A percentile compares a stretch with the other conserved stretches of the same genome.
Evolutionary conservation across 2,888 invertebrate genomes (phyloP).

Genomic region (Noctua janthe): DNA sequence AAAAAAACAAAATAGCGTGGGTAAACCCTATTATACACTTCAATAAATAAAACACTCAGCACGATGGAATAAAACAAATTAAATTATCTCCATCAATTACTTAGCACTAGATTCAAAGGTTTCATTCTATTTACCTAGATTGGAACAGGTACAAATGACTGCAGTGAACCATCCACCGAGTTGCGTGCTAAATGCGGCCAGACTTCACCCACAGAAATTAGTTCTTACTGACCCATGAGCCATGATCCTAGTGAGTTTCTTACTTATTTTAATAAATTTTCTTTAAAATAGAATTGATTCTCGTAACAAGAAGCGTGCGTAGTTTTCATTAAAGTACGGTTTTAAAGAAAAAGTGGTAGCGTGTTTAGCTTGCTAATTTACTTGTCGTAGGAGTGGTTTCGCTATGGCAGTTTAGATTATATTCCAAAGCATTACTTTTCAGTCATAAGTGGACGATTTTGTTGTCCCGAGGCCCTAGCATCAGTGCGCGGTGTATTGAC

Average conservation of each 20-base stretch:
- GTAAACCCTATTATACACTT: not conserved
- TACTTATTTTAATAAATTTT: constrained; percentile 19
- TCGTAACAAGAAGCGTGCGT: constrained; percentile 24
- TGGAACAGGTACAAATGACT: constrained; percentile 64
- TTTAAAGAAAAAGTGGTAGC: constrained; percentile 15
- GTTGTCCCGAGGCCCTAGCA: not conserved
- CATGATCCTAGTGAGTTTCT: constrained; percentile 16
- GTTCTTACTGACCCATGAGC: constrained; percentile 34
- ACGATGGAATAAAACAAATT: constrained; percentile 35
- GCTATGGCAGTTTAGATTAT: not conserved
- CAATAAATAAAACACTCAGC: constrained; percentile 5
- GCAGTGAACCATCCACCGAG: constrained; percentile 41
- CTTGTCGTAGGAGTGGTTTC: constrained; percentile 13
- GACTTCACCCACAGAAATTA: constrained; percentile 46
- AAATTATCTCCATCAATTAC: constrained; percentile 42
- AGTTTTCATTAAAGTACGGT: constrained; percentile 25
- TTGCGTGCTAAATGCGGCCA: constrained; percentile 59
- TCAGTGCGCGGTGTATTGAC: too few relatives aligned
- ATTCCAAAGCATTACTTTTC: not conserved
- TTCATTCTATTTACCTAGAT: constrained; percentile 56
- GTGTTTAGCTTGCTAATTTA: constrained; percentile 37
- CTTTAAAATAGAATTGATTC: constrained; percentile 23
- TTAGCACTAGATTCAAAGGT: constrained; percentile 52
- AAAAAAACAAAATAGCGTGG: not conserved
- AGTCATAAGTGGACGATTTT: not conserved